phyloP scores from a whole-genome alignment of 2,797 vertebrate genomes.

The Rousettus madagascariensis region DNA sequence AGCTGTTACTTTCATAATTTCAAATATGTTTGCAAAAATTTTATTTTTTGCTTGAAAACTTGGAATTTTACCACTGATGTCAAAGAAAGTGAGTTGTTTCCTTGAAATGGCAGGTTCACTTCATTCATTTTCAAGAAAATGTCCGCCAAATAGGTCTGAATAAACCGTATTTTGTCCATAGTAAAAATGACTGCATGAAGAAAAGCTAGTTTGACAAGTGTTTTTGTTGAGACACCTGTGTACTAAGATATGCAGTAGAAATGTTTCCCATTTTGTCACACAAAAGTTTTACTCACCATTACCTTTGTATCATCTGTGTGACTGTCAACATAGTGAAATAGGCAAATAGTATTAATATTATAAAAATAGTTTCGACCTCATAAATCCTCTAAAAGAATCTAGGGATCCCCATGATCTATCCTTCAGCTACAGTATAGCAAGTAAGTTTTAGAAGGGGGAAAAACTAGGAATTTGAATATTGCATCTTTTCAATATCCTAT shows the following conservation, averaged over 20 bases:
- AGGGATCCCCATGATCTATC: background rate
- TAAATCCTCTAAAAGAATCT: background rate
- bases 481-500: background rate
- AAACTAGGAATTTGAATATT: background rate
- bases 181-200: background rate
- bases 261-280: background rate
- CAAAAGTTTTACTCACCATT: background rate
- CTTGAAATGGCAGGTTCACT: background rate
- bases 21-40: conserved; percentile 36
- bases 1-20: background rate
- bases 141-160: background rate
- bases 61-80: conserved; percentile 4
- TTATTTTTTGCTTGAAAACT: background rate
- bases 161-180: background rate
- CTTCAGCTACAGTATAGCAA: background rate
- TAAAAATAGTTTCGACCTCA: conserved; percentile 16
- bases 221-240: background rate
- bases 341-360: background rate
- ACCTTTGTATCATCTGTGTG: background rate
- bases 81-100: conserved; percentile 25
- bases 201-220: background rate
- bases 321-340: conserved; percentile 32
- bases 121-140: conserved; percentile 36
- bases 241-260: background rate
- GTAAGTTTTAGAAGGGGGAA: background rate